Conservation (phyloP, 2,797 vertebrate genomes). For the Naso thynnoides region DNA sequence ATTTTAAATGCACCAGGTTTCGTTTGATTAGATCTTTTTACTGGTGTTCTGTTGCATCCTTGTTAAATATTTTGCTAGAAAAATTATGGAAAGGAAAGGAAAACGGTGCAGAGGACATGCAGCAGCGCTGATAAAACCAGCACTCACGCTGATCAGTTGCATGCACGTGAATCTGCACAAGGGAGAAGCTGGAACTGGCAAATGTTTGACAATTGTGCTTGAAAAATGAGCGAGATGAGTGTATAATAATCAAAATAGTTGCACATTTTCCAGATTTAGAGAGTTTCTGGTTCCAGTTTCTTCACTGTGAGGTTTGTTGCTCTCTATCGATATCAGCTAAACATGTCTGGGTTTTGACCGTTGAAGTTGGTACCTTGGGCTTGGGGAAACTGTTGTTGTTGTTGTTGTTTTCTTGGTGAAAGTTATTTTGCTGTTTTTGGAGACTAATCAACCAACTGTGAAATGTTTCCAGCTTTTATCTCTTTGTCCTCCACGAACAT, state of each 20-base stretch:
- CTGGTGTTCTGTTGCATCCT: no score
- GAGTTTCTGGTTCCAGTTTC: not conserved
- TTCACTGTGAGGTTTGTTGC: not conserved
- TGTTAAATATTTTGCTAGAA: no score
- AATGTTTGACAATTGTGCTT: not conserved
- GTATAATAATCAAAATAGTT: no score
- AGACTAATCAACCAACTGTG: not conserved
- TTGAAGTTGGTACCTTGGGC: not conserved
- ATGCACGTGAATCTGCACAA: not conserved
- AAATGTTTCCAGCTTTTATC: not conserved
- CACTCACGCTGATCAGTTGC: no score
- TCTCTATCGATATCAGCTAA: not conserved
- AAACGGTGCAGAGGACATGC: no score
- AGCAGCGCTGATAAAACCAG: no score
- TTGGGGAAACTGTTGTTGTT: not conserved
- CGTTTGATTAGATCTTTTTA: no score
- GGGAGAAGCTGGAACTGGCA: not conserved
- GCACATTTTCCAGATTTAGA: no score
- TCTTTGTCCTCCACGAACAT: not conserved
- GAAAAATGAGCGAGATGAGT: not conserved
- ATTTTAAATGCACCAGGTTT: no score
- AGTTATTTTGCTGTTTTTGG: not conserved
- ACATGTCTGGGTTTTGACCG: not conserved
- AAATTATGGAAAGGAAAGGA: no score
- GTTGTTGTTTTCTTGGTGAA: no score